Evolutionary conservation across 1,140 invertebrate genomes (phyloP).

Genomic region (Pectinophora gossypiella): DNA sequence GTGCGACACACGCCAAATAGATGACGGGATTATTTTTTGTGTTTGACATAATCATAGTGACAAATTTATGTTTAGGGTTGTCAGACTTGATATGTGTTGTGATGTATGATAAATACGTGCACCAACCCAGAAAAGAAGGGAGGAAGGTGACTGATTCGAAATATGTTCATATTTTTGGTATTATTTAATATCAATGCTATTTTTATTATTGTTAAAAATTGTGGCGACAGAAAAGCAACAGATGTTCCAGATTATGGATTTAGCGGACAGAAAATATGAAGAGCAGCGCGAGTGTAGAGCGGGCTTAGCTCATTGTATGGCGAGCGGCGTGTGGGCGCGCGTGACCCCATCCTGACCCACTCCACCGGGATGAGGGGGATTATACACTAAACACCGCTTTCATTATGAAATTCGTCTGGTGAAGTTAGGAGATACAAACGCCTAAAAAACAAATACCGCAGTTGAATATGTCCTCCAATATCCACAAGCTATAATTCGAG

Average conservation of each 20-base stretch:
- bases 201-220: neutral
- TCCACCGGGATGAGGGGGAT: conserved; percentile 24
- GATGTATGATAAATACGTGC: neutral
- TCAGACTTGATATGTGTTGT: conserved; percentile 39
- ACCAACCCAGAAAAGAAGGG: neutral
- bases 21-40: conserved; percentile 75
- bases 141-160: neutral
- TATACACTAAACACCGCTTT: conserved; percentile 27
- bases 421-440: conserved; percentile 15
- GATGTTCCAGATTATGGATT: conserved; percentile 35
- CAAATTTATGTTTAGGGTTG: conserved; percentile 66
- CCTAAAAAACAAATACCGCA: conserved; percentile 12
- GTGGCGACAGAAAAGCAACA: conserved; percentile 18
- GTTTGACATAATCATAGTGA: conserved; percentile 74
- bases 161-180: too few species aligned
- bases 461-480: conserved; percentile 12
- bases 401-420: conserved; percentile 25
- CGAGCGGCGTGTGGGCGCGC: conserved; percentile 25
- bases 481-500: too few species aligned
- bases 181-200: too few species aligned
- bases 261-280: conserved; percentile 28
- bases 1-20: conserved; percentile 63
- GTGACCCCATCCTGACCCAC: conserved; percentile 23
- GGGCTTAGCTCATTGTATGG: conserved; percentile 37
- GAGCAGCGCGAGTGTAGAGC: conserved; percentile 31